Evolutionary conservation across 2,113 vertebrate genomes (phyloP), one percentile per base, ranked within the genome.

Genomic region (Myxocyprinus asiaticus): DNA sequence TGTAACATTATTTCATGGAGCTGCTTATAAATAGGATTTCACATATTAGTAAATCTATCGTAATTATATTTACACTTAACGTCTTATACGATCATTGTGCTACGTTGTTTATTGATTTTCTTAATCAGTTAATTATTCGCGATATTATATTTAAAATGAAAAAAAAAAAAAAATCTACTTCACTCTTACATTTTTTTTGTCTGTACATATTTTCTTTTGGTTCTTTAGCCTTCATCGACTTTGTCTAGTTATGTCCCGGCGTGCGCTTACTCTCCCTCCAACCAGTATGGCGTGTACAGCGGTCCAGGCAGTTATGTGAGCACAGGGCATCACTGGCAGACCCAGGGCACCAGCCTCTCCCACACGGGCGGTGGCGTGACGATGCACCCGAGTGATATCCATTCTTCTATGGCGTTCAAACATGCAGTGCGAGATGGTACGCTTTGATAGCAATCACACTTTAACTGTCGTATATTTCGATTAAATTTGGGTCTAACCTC

Each of bases 241-340:
- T 89, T 98, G 88, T 94, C 96, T 75, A 88, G 95, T 86, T 99
- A 98, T 79, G 95, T 99, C 53, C 94, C 96, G 3, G 94, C 96
- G 75, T 98, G 97, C 45, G 94, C 96, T 0, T 99, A 96, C 81
- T 95, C 97, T 0, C 87, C 96, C 9, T 93, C 94, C 83, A 95
- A 94, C 89, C 97, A 99, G 87, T 95, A 96, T 61, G 89, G 96
- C 0, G 95, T 98, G 66, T 99, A 98, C 88, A 94, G 95, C 12
- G 93, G 95, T 0, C 91, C 96, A 0, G 93, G 94, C 1, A 89
- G 96, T 81, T 99, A 97, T 86, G 93, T 99, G 55, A 84, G 91
- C 48, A 90, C 96, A 0, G 96, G 95, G 0, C 94, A 95, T 6
- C 95, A 94, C 14, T 98, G 97, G 97, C 95, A 96, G 67, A 79